Evolutionary conservation across 37 sponge, comb jelly and placozoan species (phyloP), one percentile per base, ranked within the genome.

Genomic region (Amphimedon queenslandica): DNA sequence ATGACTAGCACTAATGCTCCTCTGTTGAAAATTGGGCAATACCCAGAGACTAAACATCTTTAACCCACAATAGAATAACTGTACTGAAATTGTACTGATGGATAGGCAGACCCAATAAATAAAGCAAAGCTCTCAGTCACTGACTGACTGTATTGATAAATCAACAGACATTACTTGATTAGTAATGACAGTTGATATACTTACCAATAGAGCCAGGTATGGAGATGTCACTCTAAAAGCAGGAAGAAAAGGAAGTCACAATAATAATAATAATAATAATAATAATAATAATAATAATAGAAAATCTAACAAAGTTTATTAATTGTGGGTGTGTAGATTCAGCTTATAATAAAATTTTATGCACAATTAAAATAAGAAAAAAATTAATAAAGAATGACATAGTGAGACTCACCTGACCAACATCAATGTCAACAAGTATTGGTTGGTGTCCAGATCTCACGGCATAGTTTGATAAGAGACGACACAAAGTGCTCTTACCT

Each of bases 401-500:
- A 29, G 42, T 78, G 37, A 36, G 25, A 39, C 57, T 37, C 2
- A 82, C 87, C 88, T 97, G 98, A 8, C 98, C 98, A 28, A 92
- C 84, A 66, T 97, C 98, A 31, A 90, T 42, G 73, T 97, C 98
- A 18, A 97, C 82, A 37, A 75, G 78, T 18, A 84, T 74, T 6
- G 94, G 98, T 67, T 86, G 81, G 36, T 89, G 75, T 57, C 69
- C 77, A 87, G 84, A 78, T 64, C 92, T 69, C 16, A 85, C 82
- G 1, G 94, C 92, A 71, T 94, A 97, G 78, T 88, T 90, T 33
- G 88, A 82, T 18, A 97, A 75, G 13, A 91, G 42, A 27, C 82
- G 69, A 55, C 94, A 91, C 24, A 97, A 64, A 31, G 92, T 93
- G 60, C 85, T 82, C 91, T 97, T 97, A 16, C 98, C 98, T 35